Percentiles rank a stretch among this genome's conserved stretches.
These are phyloP conservation scores for Megaleporinus macrocephalus DNA, from an alignment of 2,113 vertebrate species.

Conservation along the genomic window DNA sequence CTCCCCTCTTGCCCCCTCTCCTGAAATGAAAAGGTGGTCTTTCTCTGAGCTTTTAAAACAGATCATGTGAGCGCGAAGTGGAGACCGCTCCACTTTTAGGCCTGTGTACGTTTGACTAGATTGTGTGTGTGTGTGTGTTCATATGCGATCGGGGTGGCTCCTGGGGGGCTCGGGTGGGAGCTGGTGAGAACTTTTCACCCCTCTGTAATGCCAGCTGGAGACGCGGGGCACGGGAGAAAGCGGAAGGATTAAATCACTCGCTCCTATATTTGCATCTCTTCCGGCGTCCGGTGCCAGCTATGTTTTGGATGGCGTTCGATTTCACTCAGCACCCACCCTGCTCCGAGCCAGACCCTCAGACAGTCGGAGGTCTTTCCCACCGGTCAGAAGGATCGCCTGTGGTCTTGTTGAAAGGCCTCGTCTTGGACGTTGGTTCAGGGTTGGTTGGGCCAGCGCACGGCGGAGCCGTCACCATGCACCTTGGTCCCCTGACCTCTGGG, in stretches of 20 bases:
- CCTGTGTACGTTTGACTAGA: constrained; percentile 27
- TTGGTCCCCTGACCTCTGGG: constrained; percentile 32
- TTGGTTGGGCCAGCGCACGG: background rate
- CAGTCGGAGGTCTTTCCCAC: background rate
- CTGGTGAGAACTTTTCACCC: background rate
- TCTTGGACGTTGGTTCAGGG: background rate
- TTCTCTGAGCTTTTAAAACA: background rate
- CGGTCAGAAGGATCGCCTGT: background rate
- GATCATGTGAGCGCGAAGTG: background rate
- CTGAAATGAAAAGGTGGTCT: background rate
- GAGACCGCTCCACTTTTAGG: constrained; percentile 24
- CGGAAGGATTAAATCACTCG: constrained; percentile 50
- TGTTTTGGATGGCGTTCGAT: constrained; percentile 44
- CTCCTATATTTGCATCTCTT: constrained; percentile 53
- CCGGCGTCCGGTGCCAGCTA: constrained; percentile 15
- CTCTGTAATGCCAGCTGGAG: constrained; percentile 29
- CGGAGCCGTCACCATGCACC: constrained; percentile 42
- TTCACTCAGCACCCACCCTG: constrained; percentile 37
- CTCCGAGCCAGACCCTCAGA: background rate
- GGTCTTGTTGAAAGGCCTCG: background rate
- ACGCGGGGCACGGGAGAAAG: constrained; percentile 18
- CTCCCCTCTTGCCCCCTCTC: background rate
- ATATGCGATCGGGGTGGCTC: background rate
- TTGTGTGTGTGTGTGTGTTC: constrained; percentile 1
- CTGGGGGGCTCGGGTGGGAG: background rate